Percentiles rank a stretch among this genome's conserved stretches.
These are phyloP conservation scores for Pheosia gnoma DNA, from an alignment of 2,888 invertebrate species.

Conservation along the genomic window DNA sequence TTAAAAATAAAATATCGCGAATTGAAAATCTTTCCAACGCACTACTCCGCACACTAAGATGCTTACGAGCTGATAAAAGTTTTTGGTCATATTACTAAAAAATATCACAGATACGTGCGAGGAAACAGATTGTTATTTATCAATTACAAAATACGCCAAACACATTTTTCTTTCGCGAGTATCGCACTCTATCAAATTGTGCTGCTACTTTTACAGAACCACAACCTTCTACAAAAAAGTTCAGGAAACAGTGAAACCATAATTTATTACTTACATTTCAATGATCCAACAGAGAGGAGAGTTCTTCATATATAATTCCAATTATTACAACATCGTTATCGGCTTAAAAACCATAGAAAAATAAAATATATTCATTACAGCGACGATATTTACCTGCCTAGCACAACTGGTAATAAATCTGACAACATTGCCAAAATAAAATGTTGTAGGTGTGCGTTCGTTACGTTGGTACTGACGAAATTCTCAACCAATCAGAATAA, in stretches of 20 bases:
- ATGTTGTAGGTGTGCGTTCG: constrained; percentile 45
- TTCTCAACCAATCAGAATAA: constrained; percentile 61
- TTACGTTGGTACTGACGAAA: constrained; percentile 72
- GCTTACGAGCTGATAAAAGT: constrained; percentile 41
- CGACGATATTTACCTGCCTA: constrained; percentile 79
- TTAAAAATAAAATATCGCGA: constrained; percentile 74
- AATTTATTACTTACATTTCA: constrained; percentile 63
- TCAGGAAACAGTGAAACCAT: constrained; percentile 65
- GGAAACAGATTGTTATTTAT: constrained; percentile 21
- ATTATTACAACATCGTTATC: constrained; percentile 57
- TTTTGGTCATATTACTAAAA: constrained; percentile 27
- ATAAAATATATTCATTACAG: constrained; percentile 68
- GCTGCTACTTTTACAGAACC: constrained; percentile 80
- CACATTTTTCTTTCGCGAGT: constrained; percentile 69
- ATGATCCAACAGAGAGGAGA: constrained; percentile 48
- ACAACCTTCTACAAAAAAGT: constrained; percentile 81
- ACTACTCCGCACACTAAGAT: constrained; percentile 41
- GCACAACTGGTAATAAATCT: constrained; percentile 79
- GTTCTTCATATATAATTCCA: constrained; percentile 53
- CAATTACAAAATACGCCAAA: constrained; percentile 43
- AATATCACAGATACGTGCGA: constrained; percentile 24
- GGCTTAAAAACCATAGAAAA: constrained; percentile 71
- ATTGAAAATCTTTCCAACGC: constrained; percentile 58
- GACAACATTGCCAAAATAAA: constrained; percentile 80
- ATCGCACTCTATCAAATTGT: constrained; percentile 77